Evolutionary conservation across 2,888 invertebrate genomes (phyloP).

Genomic region (Abrostola tripartita): DNA sequence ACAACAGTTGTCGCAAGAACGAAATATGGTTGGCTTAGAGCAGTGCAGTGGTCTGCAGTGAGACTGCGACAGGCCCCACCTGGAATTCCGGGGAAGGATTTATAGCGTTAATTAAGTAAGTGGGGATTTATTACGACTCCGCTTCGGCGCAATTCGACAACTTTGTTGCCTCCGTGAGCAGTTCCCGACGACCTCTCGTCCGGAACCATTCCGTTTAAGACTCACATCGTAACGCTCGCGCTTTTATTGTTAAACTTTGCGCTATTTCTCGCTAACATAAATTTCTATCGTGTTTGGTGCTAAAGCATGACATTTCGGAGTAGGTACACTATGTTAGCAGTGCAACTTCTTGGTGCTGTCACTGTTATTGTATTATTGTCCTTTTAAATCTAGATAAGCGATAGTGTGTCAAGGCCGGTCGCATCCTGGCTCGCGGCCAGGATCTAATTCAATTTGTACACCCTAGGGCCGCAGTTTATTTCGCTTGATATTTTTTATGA

Average conservation of each 20-base stretch:
- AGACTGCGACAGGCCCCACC: slow-evolving; percentile 61
- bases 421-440: slow-evolving; percentile 71
- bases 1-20: slow-evolving; percentile 16
- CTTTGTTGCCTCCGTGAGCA: slow-evolving; percentile 54
- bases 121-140: slow-evolving; percentile 60
- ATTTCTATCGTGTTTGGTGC: slow-evolving; percentile 24
- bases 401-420: slow-evolving; percentile 60
- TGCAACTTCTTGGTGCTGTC: slow-evolving; percentile 9
- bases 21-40: slow-evolving; percentile 37
- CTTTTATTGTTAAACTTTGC: slow-evolving; percentile 55
- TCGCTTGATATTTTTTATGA: slow-evolving; percentile 67
- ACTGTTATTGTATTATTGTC: slow-evolving; percentile 50
- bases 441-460: slow-evolving; percentile 75
- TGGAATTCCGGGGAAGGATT: slow-evolving; percentile 59
- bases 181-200: slow-evolving; percentile 39
- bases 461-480: slow-evolving; percentile 64
- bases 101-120: slow-evolving; percentile 68
- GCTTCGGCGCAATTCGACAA: slow-evolving; percentile 57
- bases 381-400: slow-evolving; percentile 58
- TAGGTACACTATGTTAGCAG: background rate
- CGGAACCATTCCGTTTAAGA: slow-evolving; percentile 47
- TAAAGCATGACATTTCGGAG: background rate
- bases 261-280: slow-evolving; percentile 28
- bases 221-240: slow-evolving; percentile 33
- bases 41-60: slow-evolving; percentile 50